A percentile compares a stretch with the other conserved stretches of the same genome.
Conservation (phyloP, 2,888 invertebrate species). For the Calameuta pallipes region DNA sequence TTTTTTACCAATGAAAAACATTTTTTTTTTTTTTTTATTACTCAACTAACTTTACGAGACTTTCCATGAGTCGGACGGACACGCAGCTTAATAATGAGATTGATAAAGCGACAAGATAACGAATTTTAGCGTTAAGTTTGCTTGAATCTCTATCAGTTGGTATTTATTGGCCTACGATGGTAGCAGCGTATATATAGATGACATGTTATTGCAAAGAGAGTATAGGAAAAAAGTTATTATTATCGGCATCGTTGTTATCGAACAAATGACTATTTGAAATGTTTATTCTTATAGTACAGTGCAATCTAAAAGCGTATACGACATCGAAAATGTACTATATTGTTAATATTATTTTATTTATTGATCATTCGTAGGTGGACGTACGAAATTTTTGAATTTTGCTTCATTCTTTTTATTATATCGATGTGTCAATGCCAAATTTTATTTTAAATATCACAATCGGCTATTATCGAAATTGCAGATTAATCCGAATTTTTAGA, state of each 20-base stretch:
- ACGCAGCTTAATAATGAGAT: neutral
- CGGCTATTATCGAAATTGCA: too few relatives aligned
- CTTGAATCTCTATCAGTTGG: slow-evolving; percentile 34
- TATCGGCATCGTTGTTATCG: slow-evolving; percentile 37
- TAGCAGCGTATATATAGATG: slow-evolving; percentile 33
- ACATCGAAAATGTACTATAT: neutral
- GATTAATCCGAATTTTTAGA: slow-evolving; percentile 31
- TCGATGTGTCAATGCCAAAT: neutral
- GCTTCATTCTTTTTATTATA: slow-evolving; percentile 11
- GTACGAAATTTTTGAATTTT: slow-evolving; percentile 17
- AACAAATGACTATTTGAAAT: slow-evolving; percentile 9
- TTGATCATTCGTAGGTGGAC: slow-evolving; percentile 20
- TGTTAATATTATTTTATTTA: slow-evolving; percentile 21
- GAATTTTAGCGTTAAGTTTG: slow-evolving; percentile 34
- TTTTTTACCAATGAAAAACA: neutral
- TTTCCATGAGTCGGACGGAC: neutral
- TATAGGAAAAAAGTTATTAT: slow-evolving; percentile 30
- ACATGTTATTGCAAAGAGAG: slow-evolving; percentile 32
- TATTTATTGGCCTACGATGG: slow-evolving; percentile 31
- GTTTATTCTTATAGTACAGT: slow-evolving; percentile 20
- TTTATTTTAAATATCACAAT: neutral
- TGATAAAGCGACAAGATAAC: slow-evolving; percentile 17
- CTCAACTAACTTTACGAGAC: neutral
- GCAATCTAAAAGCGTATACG: slow-evolving; percentile 26
- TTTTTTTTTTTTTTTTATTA: too few relatives aligned